Conservation (phyloP, 2,797 vertebrate species). For the Trachurus trachurus region DNA sequence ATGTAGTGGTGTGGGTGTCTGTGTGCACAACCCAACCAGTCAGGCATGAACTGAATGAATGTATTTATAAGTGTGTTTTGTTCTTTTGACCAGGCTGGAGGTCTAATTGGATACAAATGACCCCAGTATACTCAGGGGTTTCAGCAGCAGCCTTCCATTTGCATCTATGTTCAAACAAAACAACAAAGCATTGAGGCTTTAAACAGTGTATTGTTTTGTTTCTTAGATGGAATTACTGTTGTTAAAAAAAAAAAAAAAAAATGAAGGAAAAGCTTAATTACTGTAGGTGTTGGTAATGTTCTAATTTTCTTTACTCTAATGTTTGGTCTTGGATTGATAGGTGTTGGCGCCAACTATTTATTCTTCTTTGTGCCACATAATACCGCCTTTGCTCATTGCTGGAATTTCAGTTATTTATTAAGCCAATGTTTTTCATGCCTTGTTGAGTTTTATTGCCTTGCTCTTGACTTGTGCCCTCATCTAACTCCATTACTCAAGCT, state of each 20-base stretch:
- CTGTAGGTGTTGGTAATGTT: background rate
- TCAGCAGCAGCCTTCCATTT: slow-evolving; percentile 41
- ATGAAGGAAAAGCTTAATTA: background rate
- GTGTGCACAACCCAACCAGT: slow-evolving; percentile 30
- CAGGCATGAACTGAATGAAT: slow-evolving; percentile 39
- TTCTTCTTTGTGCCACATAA: slow-evolving; percentile 7
- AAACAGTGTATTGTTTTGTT: background rate
- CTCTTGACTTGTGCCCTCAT: slow-evolving; percentile 30
- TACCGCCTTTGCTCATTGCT: slow-evolving; percentile 26
- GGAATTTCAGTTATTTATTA: slow-evolving; percentile 28
- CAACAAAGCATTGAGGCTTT: background rate
- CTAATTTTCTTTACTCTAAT: background rate
- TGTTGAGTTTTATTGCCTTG: slow-evolving; percentile 27
- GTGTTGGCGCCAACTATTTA: background rate
- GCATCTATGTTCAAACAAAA: slow-evolving; percentile 57
- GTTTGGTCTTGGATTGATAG: slow-evolving; percentile 1
- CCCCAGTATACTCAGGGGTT: slow-evolving; percentile 45
- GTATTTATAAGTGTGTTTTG: slow-evolving; percentile 28
- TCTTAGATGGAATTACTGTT: background rate
- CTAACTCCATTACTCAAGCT: slow-evolving; percentile 41
- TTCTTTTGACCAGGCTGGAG: slow-evolving; percentile 38
- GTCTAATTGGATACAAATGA: slow-evolving; percentile 71
- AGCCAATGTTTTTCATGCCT: slow-evolving; percentile 13
- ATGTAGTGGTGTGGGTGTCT: slow-evolving; percentile 35
- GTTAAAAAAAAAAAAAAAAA: slow-evolving; percentile 16